Percentiles rank a stretch among this genome's conserved stretches.
Conservation (phyloP, 2,888 invertebrate species). For the Augochlorella aurata region DNA sequence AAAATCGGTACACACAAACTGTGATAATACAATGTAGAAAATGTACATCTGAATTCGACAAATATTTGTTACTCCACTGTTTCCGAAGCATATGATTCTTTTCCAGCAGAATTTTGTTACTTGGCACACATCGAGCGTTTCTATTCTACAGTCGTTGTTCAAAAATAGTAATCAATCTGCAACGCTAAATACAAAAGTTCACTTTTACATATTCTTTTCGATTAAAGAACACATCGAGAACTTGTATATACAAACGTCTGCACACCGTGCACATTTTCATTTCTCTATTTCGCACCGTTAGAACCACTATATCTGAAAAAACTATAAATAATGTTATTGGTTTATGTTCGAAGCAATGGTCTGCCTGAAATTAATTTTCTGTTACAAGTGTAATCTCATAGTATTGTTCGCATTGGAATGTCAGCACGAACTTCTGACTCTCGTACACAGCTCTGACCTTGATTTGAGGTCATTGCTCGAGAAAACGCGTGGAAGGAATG, state of each 20-base stretch:
- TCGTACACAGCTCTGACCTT: background rate
- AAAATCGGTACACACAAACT: conserved; percentile 21
- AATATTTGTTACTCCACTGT: conserved; percentile 19
- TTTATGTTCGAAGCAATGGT: conserved; percentile 17
- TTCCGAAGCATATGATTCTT: background rate
- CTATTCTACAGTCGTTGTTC: background rate
- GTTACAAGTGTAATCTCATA: background rate
- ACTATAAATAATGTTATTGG: conserved; percentile 21
- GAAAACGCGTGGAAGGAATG: conserved; percentile 4
- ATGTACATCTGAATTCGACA: conserved; percentile 24
- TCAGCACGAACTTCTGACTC: background rate
- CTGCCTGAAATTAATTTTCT: background rate
- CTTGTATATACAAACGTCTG: conserved; percentile 35
- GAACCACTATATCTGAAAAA: conserved; percentile 17
- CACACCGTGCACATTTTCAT: conserved; percentile 22
- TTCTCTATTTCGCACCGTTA: conserved; percentile 38
- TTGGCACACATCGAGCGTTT: conserved; percentile 1
- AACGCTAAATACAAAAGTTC: conserved; percentile 6
- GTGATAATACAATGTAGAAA: conserved; percentile 9
- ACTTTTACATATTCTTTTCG: conserved; percentile 5
- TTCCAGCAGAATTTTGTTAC: background rate
- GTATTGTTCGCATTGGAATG: conserved; percentile 5
- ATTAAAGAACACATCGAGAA: conserved; percentile 12
- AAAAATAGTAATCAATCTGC: background rate
- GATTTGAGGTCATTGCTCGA: background rate